Base-by-base conservation (phyloP, 2,797 vertebrate genomes). In the Enteromius afrohamiltoni region DNA sequence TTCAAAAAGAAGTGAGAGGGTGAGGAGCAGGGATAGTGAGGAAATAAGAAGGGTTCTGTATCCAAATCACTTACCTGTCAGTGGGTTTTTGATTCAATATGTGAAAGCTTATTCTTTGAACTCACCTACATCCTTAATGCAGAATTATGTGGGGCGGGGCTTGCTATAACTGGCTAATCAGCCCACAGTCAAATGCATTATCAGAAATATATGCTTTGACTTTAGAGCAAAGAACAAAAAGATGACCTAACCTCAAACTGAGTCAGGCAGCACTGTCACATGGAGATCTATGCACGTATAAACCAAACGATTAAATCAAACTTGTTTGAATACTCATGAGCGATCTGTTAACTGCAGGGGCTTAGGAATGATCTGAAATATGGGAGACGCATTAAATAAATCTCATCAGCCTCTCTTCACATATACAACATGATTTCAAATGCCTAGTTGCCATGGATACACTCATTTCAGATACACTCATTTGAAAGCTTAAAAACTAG, bases 31-130 rank as follows among this genome's bases (percentile, higher is more conserved):
- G 17, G 64, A 58, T 42, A 8, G 55, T 47, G 47, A 67, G 21
- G 31, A 77, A 67, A 68, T 21, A 53, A 68, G 16, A 45, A n/a
- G 16, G 60, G 70, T 26, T 40, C 51, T 17, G 64, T 40, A 71
- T 71, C 16, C 31, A 75, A 75, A 82, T 2, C 60, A 82, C 71
- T 82, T 55, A 82, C 80, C 71, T 76, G 71, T 21, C 17, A n/a
- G 31, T 17, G 14, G 14, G 26, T 6, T 64, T 64, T 58, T 2
- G 1, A 65, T 82, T 13, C 0, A 11, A 34, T 31, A 45, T 47
- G 23, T 9, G 3, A 75, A 55, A 23, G 49, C n/a, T 75, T n/a
- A 55, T 55, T 75, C 19, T n/a, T 26, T 55, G 19, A 53, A 55
- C 19, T 53, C 40, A 26, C 37, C n/a, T 26, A 53, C 10, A 55